phyloP scores from a whole-genome alignment of 2,888 invertebrate genomes.

The Drosophila prostipennis region DNA sequence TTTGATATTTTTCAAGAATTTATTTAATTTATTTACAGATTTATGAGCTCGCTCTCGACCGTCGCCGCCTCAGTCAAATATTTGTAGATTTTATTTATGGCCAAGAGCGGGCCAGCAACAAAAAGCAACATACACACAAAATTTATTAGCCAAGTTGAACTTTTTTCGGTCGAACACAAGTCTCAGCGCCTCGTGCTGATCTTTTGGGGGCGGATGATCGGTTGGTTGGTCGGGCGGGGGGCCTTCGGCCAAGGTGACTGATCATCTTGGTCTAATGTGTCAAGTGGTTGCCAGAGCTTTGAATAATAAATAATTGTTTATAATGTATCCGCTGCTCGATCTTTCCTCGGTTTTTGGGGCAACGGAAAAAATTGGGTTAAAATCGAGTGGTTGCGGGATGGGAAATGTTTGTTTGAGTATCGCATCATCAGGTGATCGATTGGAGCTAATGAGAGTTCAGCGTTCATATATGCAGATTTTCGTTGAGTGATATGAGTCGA shows the following conservation, averaged over 20 bases:
- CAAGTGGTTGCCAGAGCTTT: constrained; percentile 57
- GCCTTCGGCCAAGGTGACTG: constrained; percentile 66
- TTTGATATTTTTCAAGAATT: constrained; percentile 74
- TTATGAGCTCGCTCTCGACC: constrained; percentile 67
- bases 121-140: constrained; percentile 39
- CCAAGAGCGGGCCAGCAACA: constrained; percentile 44
- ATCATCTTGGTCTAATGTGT: constrained; percentile 72
- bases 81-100: constrained; percentile 75
- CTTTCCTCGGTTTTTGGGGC: constrained; percentile 18
- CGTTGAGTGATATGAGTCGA: constrained; percentile 4
- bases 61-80: constrained; percentile 58
- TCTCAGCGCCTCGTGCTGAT: constrained; percentile 42
- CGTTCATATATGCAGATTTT: background rate
- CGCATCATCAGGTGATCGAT: constrained; percentile 34
- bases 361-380: constrained; percentile 32
- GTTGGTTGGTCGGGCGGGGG: background rate
- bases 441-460: constrained; percentile 10
- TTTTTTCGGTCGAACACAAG: constrained; percentile 43
- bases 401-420: constrained; percentile 2
- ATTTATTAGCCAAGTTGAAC: constrained; percentile 74
- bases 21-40: constrained; percentile 77
- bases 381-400: constrained; percentile 8
- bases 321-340: constrained; percentile 41
- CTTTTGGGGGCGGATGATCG: constrained; percentile 15
- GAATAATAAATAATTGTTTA: constrained; percentile 49